Base-by-base conservation (phyloP, 2,113 vertebrate species). In the Ammodramus savannarum region DNA sequence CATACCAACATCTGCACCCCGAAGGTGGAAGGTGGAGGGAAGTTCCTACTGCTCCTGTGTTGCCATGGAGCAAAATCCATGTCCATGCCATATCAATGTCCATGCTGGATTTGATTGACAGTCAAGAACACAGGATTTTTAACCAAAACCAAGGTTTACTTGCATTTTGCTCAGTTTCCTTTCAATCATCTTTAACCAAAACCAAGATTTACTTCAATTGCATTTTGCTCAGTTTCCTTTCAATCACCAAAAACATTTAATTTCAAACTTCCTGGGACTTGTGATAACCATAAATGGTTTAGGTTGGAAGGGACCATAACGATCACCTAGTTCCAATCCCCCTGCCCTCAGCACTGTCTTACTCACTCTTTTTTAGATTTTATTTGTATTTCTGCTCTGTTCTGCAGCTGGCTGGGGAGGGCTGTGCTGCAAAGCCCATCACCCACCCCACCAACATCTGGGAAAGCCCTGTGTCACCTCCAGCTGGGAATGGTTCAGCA, bases 1-100 rank as follows among this genome's bases (percentile, higher is more conserved):
- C 36, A 51, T 78, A 27, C 39, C 39, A n/a, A 2, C 2, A 0
- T 55, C 36, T 41, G 2, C 2, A 0, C 7, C n/a, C 17, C 16
- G 12, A 38, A 61, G 11, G 38, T 3, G 1, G 6, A 16, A 57
- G n/a, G 12, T 31, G 32, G 20, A 85, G 61, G 46, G 79, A 89
- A 48, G 7, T 36, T 72, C 36, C 23, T 58, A 0, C 11, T 34
- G 9, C 14, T 83, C 6, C 38, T 83, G 7, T 51, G 27, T 39
- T 73, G n/a, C 39, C 12, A 11, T 61, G 54, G 43, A 20, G n/a
- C n/a, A n/a, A n/a, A n/a, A n/a, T n/a, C n/a, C n/a, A n/a, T n/a
- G n/a, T n/a, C n/a, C n/a, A n/a, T n/a, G n/a, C n/a, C n/a, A n/a
- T n/a, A n/a, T n/a, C n/a, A n/a, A 59, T 63, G 22, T 27, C 76